Evolutionary conservation across 1,140 invertebrate genomes (phyloP), one percentile per base, ranked within the genome.

Genomic region (Odontomachus brunneus): DNA sequence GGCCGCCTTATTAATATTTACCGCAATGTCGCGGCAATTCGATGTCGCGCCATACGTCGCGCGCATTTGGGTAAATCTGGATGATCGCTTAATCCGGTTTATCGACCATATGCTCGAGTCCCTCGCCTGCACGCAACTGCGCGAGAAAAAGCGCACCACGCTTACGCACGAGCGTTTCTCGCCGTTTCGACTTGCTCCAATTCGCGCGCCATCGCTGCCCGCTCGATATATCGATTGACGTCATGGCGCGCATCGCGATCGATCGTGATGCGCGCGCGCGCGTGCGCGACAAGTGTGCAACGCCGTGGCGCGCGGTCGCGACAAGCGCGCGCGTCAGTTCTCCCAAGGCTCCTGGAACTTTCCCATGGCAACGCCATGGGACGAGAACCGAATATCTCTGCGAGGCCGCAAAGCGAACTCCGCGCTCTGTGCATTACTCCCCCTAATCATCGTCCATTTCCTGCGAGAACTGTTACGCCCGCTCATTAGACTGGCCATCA

Each of bases 401-500:
- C 78, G 78, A 29, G 75, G 62, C 60, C 55, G 66, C 38, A 14
- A 57, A 81, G 67, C 67, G 53, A 29, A 19, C 49, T 48, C 38
- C n/a, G 15, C 51, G 17, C 72, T 72, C 66, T 60, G 51, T 11
- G 9, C 38, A 44, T 49, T 72, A 73, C 65, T 88, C 82, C 82
- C 86, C 82, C 80, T 85, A 88, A 88, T 88, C 86, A 88, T 84
- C 83, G 55, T 75, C 62, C 86, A 81, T 88, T 88, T 88, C 85
- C 86, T 87, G 75, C 66, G 76, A 84, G 57, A 76, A 72, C 49
- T 69, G 82, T 73, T 88, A 88, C 82, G 82, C 85, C 86, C 86
- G 82, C 86, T 88, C 83, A 83, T 88, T 88, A 88, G 80, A 75
- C 62, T 51, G n/a, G 29, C 38, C 51, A 55, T 24, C 65, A 71